Evolutionary conservation across 2,113 vertebrate species (phyloP).

Genomic region (Fregata magnificens): DNA sequence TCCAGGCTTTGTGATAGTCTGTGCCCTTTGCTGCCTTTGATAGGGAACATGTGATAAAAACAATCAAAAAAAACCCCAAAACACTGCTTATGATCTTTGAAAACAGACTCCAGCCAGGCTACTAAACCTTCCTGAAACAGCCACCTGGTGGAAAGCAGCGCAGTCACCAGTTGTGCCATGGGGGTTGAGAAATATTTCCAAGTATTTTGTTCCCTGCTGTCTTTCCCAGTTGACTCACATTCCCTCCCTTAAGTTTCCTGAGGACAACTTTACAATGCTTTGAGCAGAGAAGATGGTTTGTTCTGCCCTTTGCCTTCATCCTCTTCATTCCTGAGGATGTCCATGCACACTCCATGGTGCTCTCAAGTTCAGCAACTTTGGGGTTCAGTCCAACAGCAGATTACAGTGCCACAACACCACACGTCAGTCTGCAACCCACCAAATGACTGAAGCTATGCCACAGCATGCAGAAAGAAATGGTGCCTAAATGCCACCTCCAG

Average conservation of each 20-base stretch:
- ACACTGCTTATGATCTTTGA: background rate
- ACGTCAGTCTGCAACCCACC: background rate
- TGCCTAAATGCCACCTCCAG: background rate
- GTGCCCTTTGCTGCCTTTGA: background rate
- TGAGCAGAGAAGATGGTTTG: background rate
- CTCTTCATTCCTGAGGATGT: background rate
- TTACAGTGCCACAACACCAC: background rate
- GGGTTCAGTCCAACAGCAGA: background rate
- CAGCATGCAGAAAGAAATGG: background rate
- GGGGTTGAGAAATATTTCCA: background rate
- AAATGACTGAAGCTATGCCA: background rate
- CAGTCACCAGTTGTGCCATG: background rate
- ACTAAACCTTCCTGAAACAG: background rate
- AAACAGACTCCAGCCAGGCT: background rate
- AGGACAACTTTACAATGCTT: background rate
- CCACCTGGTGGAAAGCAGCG: background rate
- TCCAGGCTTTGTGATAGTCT: background rate
- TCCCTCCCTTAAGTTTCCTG: background rate
- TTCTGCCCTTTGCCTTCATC: background rate
- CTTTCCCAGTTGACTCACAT: background rate
- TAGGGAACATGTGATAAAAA: background rate
- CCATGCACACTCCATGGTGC: background rate
- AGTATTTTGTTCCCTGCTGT: background rate
- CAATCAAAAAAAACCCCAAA: background rate
- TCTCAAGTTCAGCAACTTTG: background rate